Evolutionary conservation across 2,113 vertebrate genomes (phyloP).

Genomic region (Suricata suricatta): DNA sequence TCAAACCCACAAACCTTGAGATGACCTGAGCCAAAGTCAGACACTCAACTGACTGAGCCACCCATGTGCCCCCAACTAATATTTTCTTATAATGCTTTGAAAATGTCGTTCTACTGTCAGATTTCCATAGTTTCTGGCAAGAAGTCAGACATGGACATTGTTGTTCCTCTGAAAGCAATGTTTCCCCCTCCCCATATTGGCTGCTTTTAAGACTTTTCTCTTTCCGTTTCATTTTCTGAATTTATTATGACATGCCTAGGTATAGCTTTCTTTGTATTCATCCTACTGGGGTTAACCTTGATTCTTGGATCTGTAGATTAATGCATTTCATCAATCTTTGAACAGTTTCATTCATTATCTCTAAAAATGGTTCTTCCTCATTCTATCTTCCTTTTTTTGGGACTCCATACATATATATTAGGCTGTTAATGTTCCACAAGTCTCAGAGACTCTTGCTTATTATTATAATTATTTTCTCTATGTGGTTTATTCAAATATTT

Average conservation of each 20-base stretch:
- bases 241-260: background rate
- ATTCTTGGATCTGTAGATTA: background rate
- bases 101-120: background rate
- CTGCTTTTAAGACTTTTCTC: background rate
- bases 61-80: background rate
- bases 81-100: background rate
- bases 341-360: background rate
- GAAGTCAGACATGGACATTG: background rate
- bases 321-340: background rate
- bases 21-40: no score
- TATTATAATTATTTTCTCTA: background rate
- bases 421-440: background rate
- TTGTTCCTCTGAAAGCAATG: background rate
- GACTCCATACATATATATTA: background rate
- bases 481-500: background rate
- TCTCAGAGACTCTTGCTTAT: background rate
- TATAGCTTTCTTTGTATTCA: background rate
- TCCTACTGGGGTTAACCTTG: background rate
- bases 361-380: background rate
- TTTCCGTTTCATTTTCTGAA: background rate
- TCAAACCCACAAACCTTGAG: no score
- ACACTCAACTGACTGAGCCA: no score
- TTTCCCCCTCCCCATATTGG: background rate
- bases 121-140: background rate
- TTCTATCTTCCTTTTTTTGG: background rate